Evolutionary conservation across 1,140 invertebrate species (phyloP).

Genomic region (Apis mellifera): DNA sequence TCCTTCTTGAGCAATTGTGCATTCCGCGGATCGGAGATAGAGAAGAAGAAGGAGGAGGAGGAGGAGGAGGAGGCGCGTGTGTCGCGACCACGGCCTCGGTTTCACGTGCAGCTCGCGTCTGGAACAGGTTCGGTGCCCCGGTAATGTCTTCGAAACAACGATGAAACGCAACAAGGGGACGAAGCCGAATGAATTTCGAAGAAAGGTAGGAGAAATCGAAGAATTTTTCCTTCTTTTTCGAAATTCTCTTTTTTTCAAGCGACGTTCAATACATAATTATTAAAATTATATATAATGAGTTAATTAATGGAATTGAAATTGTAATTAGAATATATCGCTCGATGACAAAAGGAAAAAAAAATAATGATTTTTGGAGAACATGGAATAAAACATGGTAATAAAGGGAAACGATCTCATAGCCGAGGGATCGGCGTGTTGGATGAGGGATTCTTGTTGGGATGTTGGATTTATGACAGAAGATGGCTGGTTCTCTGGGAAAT

Average conservation of each 20-base stretch:
- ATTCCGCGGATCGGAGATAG: constrained; percentile 36
- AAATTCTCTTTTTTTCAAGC: too few species aligned
- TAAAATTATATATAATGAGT: too few species aligned
- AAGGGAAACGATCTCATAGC: not conserved
- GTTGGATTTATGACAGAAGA: not conserved
- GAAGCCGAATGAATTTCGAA: not conserved
- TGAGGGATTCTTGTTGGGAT: not conserved
- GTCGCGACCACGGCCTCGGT: constrained; percentile 8
- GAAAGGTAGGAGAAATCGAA: too few species aligned
- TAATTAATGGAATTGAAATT: too few species aligned
- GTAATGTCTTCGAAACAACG: constrained; percentile 32
- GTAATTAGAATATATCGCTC: too few species aligned
- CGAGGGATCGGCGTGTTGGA: not conserved
- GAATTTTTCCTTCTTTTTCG: too few species aligned
- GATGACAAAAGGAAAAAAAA: too few species aligned
- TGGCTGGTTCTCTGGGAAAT: not conserved
- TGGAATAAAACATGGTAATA: too few species aligned
- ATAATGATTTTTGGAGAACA: too few species aligned
- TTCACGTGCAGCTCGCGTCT: not conserved
- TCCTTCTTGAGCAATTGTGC: constrained; percentile 51
- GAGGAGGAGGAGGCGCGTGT: constrained; percentile 7
- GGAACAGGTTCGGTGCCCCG: constrained; percentile 29
- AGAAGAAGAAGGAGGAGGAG: constrained; percentile 7
- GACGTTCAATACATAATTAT: too few species aligned
- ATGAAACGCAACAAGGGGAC: not conserved